A percentile compares a stretch with the other conserved stretches of the same genome.
Conservation (phyloP, 1,140 invertebrate species). For the Zeugodacus cucurbitae region DNA sequence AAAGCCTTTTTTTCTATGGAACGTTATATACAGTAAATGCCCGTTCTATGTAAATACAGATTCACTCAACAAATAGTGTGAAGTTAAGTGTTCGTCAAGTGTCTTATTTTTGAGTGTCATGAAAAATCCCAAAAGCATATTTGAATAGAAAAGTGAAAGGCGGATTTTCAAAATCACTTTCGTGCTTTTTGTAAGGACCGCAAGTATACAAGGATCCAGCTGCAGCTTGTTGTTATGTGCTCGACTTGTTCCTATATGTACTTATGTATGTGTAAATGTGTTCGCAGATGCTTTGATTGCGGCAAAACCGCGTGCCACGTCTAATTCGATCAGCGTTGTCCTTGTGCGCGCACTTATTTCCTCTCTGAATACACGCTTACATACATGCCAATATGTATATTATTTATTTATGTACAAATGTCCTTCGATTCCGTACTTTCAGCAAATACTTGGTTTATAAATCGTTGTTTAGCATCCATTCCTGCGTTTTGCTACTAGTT, state of each 20-base stretch:
- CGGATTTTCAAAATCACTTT: neutral
- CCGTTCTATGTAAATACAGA: no score
- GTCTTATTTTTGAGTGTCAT: neutral
- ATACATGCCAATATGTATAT: neutral
- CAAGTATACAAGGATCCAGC: neutral
- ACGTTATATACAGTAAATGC: no score
- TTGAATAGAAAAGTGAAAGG: neutral
- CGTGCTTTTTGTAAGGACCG: neutral
- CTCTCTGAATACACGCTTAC: neutral
- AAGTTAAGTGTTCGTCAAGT: neutral
- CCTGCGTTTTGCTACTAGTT: neutral
- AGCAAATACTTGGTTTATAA: neutral
- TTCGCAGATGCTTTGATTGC: neutral
- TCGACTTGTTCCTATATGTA: no score
- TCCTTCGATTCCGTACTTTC: neutral
- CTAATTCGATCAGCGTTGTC: conserved; percentile 26
- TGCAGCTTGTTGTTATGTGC: no score
- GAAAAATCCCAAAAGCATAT: neutral
- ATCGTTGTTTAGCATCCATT: neutral
- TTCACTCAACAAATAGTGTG: neutral
- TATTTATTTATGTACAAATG: neutral
- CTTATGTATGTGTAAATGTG: neutral
- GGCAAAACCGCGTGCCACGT: neutral
- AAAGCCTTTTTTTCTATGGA: no score
- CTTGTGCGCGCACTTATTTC: neutral